phyloP scores from a whole-genome alignment of 2,797 vertebrate genomes.

The Mormyrops boulengeri region DNA sequence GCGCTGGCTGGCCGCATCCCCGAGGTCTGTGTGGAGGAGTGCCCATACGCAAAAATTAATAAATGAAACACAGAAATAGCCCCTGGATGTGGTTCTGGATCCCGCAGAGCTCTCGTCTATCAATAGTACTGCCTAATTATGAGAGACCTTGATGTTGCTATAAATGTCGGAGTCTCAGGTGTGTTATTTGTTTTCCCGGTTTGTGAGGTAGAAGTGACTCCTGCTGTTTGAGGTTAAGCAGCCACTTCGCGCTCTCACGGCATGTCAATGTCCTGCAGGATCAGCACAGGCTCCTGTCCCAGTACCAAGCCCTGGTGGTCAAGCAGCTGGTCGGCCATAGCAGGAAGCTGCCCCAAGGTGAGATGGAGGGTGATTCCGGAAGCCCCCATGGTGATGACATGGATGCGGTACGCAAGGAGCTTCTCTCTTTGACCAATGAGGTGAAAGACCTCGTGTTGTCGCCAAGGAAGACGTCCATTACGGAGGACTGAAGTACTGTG shows the following conservation, averaged over 20 bases:
- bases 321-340: conserved; percentile 76
- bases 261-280: conserved; percentile 60
- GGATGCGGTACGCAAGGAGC: conserved; percentile 61
- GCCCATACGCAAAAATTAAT: background rate
- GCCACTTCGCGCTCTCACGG: background rate
- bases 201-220: background rate
- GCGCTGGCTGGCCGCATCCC: conserved; percentile 74
- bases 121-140: background rate
- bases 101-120: background rate
- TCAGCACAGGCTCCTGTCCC: conserved; percentile 75
- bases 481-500: conserved; percentile 64
- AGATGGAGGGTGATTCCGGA: conserved; percentile 39
- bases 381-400: conserved; percentile 52
- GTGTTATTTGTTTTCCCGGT: background rate
- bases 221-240: background rate
- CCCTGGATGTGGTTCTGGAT: background rate
- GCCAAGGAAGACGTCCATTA: conserved; percentile 68
- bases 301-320: conserved; percentile 86
- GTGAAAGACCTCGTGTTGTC: conserved; percentile 81
- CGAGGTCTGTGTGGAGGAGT: conserved; percentile 56
- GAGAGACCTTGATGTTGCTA: background rate
- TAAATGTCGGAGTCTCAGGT: background rate
- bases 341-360: conserved; percentile 64
- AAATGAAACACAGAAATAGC: background rate
- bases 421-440: conserved; percentile 64